A percentile compares a stretch with the other conserved stretches of the same genome.
phyloP scores from a whole-genome alignment of 2,888 invertebrate genomes.

The Brassicogethes aeneus region DNA sequence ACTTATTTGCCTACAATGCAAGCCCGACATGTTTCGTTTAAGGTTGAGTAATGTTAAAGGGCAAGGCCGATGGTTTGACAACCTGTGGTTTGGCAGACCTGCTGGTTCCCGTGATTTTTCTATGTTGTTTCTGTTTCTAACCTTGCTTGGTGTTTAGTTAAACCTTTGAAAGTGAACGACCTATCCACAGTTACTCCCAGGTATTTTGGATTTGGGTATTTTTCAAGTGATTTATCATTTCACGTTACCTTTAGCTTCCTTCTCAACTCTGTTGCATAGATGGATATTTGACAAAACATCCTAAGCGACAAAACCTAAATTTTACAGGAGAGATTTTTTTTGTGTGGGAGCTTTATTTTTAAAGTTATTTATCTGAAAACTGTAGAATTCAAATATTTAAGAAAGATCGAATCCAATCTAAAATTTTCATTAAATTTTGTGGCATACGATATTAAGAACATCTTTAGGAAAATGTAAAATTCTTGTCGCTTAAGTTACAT shows the following conservation, averaged over 20 bases:
- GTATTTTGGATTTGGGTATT: not conserved
- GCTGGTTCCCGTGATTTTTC: not conserved
- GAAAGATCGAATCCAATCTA: no score
- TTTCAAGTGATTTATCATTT: not conserved
- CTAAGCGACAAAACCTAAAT: no score
- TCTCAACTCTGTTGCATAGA: no score
- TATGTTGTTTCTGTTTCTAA: not conserved
- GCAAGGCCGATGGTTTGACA: not conserved
- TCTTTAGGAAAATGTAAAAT: no score
- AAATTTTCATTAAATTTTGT: no score
- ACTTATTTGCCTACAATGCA: not conserved
- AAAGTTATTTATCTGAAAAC: no score
- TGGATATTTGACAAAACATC: no score
- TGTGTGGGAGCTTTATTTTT: no score
- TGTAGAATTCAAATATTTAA: no score
- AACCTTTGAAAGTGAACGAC: not conserved
- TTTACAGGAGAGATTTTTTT: no score
- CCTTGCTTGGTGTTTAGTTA: not conserved
- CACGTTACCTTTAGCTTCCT: not conserved
- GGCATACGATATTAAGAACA: no score
- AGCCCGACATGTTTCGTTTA: not conserved
- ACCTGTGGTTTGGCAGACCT: not conserved
- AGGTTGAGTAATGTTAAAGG: not conserved
- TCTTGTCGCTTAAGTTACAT: no score
- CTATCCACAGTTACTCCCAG: not conserved